Evolutionary conservation across 2,113 vertebrate genomes (phyloP).

Genomic region (Tamias sibiricus): DNA sequence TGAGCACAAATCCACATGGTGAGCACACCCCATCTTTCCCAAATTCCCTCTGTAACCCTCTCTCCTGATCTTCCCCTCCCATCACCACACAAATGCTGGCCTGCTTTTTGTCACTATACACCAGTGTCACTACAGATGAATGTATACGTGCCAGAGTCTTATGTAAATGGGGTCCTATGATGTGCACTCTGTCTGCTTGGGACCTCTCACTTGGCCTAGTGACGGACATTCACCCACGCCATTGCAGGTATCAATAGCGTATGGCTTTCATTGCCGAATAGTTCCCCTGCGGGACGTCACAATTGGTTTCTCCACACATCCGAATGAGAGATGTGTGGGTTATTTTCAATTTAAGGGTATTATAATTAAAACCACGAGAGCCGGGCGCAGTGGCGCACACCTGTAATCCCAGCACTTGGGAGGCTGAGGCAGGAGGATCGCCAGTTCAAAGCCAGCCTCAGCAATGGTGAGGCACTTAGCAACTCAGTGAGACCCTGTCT

Average conservation of each 20-base stretch:
- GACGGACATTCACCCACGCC: background rate
- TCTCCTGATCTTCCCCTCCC: rapidly evolving
- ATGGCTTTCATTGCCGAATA: background rate
- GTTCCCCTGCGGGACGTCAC: rapidly evolving
- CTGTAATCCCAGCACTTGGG: too few relatives aligned
- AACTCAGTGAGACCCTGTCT: too few relatives aligned
- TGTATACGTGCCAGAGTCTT: background rate
- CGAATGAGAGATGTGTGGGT: background rate
- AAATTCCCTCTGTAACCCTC: background rate
- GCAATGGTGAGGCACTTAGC: too few relatives aligned
- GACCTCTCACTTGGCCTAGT: background rate
- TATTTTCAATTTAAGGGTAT: background rate
- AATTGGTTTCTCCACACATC: background rate
- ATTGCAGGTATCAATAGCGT: background rate
- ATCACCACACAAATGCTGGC: background rate
- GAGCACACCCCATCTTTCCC: background rate
- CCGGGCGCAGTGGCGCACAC: too few relatives aligned
- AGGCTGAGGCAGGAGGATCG: too few relatives aligned
- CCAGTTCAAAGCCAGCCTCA: too few relatives aligned
- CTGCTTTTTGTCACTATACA: background rate
- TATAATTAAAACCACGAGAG: background rate
- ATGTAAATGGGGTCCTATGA: background rate
- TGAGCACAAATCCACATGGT: too few relatives aligned
- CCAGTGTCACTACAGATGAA: background rate
- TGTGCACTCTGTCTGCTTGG: background rate